A percentile compares a stretch with the other conserved stretches of the same genome.
Evolutionary conservation across 2,888 invertebrate genomes (phyloP).

Genomic region (Papilio gigon): DNA sequence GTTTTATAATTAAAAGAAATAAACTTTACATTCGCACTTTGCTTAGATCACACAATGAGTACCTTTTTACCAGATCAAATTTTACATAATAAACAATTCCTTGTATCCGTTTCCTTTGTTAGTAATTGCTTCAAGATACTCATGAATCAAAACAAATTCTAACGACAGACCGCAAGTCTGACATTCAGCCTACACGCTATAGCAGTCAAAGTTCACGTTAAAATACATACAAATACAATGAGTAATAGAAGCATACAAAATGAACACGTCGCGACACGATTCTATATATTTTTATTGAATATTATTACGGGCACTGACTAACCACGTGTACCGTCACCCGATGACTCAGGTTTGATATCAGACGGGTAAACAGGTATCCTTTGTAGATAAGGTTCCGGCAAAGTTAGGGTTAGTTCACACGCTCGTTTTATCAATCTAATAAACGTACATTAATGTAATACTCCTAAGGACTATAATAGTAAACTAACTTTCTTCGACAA

Average conservation of each 20-base stretch:
- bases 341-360: slow-evolving; percentile 36
- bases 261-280: slow-evolving; percentile 24
- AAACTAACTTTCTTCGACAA: not conserved
- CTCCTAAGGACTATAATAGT: not conserved
- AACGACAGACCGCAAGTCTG: not conserved
- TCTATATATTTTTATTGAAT: slow-evolving; percentile 27
- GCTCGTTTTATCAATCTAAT: not conserved
- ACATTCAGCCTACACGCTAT: not conserved
- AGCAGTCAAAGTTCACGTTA: not conserved
- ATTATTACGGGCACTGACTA: slow-evolving; percentile 13
- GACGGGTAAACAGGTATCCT: slow-evolving; percentile 22
- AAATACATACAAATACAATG: not conserved
- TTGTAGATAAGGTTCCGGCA: slow-evolving; percentile 25
- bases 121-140: not conserved
- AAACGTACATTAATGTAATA: not conserved
- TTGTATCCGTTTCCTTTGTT: not conserved
- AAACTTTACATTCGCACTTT: not conserved
- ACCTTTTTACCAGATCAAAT: not conserved
- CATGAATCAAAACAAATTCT: not conserved
- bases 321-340: slow-evolving; percentile 27
- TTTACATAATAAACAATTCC: not conserved
- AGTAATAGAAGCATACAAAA: slow-evolving; percentile 17
- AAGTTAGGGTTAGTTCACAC: slow-evolving; percentile 5
- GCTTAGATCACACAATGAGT: not conserved
- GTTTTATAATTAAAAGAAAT: not conserved